Evolutionary conservation across 2,113 vertebrate genomes (phyloP).

Genomic region (Trichomycterus rosablanca): DNA sequence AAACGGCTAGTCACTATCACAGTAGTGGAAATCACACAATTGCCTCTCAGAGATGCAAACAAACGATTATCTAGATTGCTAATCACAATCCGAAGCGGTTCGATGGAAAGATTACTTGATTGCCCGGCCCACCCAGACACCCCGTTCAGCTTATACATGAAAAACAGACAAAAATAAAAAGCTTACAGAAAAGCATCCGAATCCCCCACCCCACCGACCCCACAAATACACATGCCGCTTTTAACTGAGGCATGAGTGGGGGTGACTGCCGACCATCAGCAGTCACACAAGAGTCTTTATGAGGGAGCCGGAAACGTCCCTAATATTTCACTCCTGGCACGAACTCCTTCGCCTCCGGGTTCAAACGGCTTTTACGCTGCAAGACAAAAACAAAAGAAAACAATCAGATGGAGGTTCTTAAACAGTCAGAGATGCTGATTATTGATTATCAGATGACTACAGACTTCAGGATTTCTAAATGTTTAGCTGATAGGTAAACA

Average conservation of each 20-base stretch:
- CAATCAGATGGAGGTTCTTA: neutral
- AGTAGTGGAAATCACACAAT: slow-evolving; percentile 43
- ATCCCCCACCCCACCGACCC: slow-evolving; percentile 38
- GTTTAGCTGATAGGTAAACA: no score
- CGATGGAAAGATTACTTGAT: slow-evolving; percentile 37
- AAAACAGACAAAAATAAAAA: slow-evolving; percentile 47
- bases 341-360: slow-evolving; percentile 84
- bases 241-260: slow-evolving; percentile 42
- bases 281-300: slow-evolving; percentile 49
- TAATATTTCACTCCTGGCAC: slow-evolving; percentile 83
- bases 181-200: slow-evolving; percentile 47
- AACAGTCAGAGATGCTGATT: no score
- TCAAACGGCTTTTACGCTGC: slow-evolving; percentile 85
- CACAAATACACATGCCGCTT: slow-evolving; percentile 29
- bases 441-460: no score
- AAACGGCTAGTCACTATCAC: slow-evolving; percentile 44
- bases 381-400: neutral
- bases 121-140: slow-evolving; percentile 27
- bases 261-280: slow-evolving; percentile 42
- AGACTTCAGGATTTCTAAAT: no score
- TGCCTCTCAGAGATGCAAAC: slow-evolving; percentile 37
- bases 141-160: slow-evolving; percentile 33
- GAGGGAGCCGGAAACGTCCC: slow-evolving; percentile 43
- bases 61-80: no score
- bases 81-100: slow-evolving; percentile 38